Percentiles rank a stretch among this genome's conserved stretches.
Evolutionary conservation across 1,140 invertebrate genomes (phyloP).

Genomic region (Hormaphis cornu): DNA sequence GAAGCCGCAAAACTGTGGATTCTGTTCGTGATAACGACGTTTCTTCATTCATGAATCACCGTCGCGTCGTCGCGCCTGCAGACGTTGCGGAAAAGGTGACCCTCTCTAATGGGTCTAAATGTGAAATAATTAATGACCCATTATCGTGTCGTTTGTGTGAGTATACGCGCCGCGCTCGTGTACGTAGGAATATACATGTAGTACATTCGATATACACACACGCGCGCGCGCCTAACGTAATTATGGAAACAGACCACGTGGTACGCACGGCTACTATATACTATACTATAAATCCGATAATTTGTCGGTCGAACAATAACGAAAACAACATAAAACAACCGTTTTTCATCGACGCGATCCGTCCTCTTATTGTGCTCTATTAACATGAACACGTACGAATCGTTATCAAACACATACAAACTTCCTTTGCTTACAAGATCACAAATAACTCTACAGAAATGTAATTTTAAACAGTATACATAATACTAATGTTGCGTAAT

Average conservation of each 20-base stretch:
- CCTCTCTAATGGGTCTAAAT: slow-evolving; percentile 25
- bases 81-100: slow-evolving; percentile 31
- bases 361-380: not conserved
- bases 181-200: not conserved
- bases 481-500: too few relatives aligned
- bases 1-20: slow-evolving; percentile 24
- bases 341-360: not conserved
- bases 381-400: not conserved
- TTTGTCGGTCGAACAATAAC: not conserved
- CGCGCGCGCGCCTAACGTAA: not conserved
- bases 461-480: too few relatives aligned
- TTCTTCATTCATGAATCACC: slow-evolving; percentile 29
- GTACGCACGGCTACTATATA: not conserved
- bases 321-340: not conserved
- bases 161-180: too few relatives aligned
- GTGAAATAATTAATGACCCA: slow-evolving; percentile 30
- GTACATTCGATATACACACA: not conserved
- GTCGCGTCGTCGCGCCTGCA: not conserved
- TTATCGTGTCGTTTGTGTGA: not conserved
- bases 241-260: slow-evolving; percentile 27
- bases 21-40: slow-evolving; percentile 27
- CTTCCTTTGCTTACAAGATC: too few relatives aligned
- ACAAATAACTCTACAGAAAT: too few relatives aligned
- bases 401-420: too few relatives aligned
- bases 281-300: not conserved